phyloP scores from a whole-genome alignment of 2,113 vertebrate species.

The Vidua chalybeata region DNA sequence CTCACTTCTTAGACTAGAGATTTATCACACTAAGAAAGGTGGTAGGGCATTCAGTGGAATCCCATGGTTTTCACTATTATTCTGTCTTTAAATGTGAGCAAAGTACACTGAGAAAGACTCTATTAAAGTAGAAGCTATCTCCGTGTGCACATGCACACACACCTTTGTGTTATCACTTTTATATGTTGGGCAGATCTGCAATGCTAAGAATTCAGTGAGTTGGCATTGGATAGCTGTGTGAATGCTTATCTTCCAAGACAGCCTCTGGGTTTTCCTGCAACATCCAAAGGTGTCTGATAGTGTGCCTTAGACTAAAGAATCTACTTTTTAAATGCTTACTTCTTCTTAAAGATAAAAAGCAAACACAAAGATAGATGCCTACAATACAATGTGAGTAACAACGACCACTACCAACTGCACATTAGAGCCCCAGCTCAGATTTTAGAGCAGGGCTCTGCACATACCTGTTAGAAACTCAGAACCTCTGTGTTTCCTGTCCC shows the following conservation, averaged over 20 bases:
- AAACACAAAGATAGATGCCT: neutral
- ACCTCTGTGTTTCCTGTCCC: neutral
- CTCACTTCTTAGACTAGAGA: neutral
- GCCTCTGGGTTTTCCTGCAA: neutral
- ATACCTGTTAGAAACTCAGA: neutral
- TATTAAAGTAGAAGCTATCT: neutral
- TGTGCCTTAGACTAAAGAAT: neutral
- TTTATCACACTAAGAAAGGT: neutral
- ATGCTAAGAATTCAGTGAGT: neutral
- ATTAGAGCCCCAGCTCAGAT: neutral
- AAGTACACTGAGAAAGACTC: neutral
- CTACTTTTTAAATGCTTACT: conserved; percentile 14
- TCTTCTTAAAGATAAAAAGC: neutral
- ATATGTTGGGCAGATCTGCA: neutral
- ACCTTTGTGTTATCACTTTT: neutral
- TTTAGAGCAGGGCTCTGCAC: neutral
- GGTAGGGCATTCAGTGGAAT: neutral
- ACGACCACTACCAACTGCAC: neutral
- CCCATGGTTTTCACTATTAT: neutral
- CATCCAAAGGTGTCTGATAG: conserved; percentile 37
- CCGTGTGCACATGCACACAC: fast-evolving
- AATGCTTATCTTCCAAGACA: conserved; percentile 10
- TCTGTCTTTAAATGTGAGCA: neutral
- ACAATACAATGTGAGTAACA: neutral
- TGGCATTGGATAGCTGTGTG: neutral